Base-by-base conservation (phyloP, 1,140 invertebrate genomes). In the Dendroctonus ponderosae region DNA sequence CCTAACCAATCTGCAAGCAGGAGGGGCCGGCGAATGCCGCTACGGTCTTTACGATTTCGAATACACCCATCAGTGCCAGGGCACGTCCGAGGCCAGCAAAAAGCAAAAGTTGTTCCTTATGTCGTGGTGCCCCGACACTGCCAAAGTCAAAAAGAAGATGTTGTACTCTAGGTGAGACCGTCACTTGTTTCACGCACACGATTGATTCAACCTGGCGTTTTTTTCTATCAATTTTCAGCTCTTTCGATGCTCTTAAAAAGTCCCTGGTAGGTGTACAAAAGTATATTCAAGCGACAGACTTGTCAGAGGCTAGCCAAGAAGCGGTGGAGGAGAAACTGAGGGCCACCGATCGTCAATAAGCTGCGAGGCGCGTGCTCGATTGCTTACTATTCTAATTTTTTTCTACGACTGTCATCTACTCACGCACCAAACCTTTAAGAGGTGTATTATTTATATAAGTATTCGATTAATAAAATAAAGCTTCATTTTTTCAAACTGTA, bases 71-170 rank as follows among this genome's bases (percentile, higher is more conserved):
- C 93, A 94, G 80, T 94, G 92, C 80, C 92, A 95, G 82, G 93
- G 93, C 76, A 95, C 93, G 72, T 91, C 92, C 70, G 93, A 95
- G 84, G 91, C 90, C 76, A 92, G 91, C 80, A 94, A 94, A 86
- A 96, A 95, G 87, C 92, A 95, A 80, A 96, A 96, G 81, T 82
- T 97, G 62, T 94, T 96, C 85, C 85, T 97, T 78, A 96, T 97
- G 93, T 94, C 91, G 76, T 96, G 93, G 93, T 97, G 94, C 85
- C 96, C 96, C 39, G 95, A 98, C 81, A 94, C 91, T 79, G 94
- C 95, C 75, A 95, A 94, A 82, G 92, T 97, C 65, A 97, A 97
- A 86, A 96, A 97, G 91, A 98, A 98, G 89, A 98, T 98, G 95
- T 90, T 98, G 85, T 98, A 98, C 84, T 96, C 96, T 70, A 90